These are phyloP conservation scores for Amphimallon solstitiale DNA, from an alignment of 2,888 invertebrate genomes.

Conservation along the genomic window DNA sequence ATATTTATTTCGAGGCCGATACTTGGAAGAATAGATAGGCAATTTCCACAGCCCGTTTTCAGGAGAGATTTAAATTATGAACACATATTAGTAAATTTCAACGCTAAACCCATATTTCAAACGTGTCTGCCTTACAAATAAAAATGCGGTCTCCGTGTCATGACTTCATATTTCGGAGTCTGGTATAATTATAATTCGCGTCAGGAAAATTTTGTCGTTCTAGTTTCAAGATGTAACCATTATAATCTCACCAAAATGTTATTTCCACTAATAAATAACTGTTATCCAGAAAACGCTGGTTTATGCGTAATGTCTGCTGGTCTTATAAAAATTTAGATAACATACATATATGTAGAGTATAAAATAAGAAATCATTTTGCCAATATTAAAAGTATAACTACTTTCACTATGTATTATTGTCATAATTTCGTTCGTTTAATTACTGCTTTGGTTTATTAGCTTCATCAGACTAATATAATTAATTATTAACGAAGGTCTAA, in stretches of 20 bases:
- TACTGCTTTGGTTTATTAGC: no score
- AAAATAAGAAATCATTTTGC: no score
- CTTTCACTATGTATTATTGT: no score
- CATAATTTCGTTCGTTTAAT: no score
- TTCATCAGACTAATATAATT: no score
- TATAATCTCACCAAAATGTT: conserved; percentile 3
- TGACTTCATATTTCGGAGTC: conserved; percentile 10
- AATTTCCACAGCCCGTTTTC: conserved; percentile 1
- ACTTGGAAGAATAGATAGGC: conserved; percentile 2
- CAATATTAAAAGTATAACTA: no score
- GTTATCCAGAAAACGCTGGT: no score
- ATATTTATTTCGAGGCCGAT: no score
- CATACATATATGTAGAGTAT: no score
- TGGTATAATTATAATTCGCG: conserved; percentile 26
- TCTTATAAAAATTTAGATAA: no score
- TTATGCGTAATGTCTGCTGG: no score
- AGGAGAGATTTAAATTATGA: conserved; percentile 22
- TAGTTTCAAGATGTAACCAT: conserved; percentile 3
- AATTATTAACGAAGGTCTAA: no score
- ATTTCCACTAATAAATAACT: not conserved
- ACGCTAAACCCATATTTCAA: conserved; percentile 1
- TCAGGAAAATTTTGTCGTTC: conserved; percentile 31
- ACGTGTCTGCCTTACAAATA: conserved; percentile 10
- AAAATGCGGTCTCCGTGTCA: conserved; percentile 4
- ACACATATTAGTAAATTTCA: conserved; percentile 6